Evolutionary conservation across 2,888 invertebrate species (phyloP).

Genomic region (Eustalomyia histrio): DNA sequence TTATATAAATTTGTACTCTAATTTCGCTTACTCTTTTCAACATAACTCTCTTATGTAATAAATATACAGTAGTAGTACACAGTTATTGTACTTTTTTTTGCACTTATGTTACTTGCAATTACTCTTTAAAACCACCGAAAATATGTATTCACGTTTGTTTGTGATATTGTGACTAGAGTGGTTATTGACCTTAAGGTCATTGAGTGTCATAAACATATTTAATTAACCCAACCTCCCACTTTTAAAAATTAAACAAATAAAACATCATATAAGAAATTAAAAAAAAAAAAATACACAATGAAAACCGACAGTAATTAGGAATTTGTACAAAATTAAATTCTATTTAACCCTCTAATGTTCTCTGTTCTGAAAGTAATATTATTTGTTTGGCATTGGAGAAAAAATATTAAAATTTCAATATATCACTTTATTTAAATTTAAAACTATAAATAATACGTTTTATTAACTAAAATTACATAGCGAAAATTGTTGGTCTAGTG

Average conservation of each 20-base stretch:
- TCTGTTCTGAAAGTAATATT: no score
- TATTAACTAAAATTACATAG: no score
- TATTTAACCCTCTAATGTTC: no score
- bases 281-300: conserved; percentile 1
- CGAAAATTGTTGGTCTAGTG: no score
- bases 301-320: neutral
- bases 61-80: neutral
- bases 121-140: neutral
- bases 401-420: no score
- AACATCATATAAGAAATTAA: neutral
- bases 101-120: neutral
- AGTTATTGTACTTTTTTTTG: neutral
- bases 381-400: no score
- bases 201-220: conserved; percentile 19
- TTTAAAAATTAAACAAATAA: conserved; percentile 4
- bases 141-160: neutral
- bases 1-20: neutral
- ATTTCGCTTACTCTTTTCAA: neutral
- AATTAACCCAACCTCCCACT: conserved; percentile 10
- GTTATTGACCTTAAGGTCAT: conserved; percentile 60
- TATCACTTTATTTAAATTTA: no score
- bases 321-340: neutral
- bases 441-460: no score
- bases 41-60: neutral
- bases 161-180: conserved; percentile 26